A percentile compares a stretch with the other conserved stretches of the same genome.
These are phyloP conservation scores for Sinocyclocheilus rhinocerous DNA, from an alignment of 2,113 vertebrate genomes.

Conservation along the genomic window DNA sequence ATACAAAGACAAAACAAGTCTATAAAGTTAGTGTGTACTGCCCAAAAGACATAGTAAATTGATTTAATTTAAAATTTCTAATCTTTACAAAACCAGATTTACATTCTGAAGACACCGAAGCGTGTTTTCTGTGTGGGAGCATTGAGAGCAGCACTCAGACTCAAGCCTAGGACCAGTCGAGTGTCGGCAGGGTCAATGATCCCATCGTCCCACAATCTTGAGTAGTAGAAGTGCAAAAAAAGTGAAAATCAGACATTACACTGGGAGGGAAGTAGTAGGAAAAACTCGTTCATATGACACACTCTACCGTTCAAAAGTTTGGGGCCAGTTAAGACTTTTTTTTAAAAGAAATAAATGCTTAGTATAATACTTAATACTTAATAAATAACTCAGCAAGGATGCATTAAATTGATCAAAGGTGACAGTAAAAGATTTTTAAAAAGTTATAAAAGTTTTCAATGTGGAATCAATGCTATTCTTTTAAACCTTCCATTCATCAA, in stretches of 20 bases:
- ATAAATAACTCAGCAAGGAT: background rate
- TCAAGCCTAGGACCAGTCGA: constrained; percentile 91
- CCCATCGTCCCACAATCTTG: constrained; percentile 95
- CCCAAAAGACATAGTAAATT: background rate
- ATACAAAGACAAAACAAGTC: constrained; percentile 6
- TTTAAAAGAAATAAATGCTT: background rate
- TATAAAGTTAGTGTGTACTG: constrained; percentile 30
- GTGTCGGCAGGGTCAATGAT: constrained; percentile 97
- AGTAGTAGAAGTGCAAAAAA: constrained; percentile 25
- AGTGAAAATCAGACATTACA: background rate
- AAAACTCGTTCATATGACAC: background rate
- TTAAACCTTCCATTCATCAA: no score
- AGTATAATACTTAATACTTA: no score
- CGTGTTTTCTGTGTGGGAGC: constrained; percentile 86
- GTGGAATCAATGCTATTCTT: no score
- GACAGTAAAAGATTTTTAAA: no score
- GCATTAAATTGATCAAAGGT: background rate
- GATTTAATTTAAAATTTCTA: background rate
- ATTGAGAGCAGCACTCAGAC: constrained; percentile 90
- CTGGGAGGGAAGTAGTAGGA: background rate
- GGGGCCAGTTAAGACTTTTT: background rate
- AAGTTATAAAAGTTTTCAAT: no score
- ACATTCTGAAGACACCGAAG: constrained; percentile 96
- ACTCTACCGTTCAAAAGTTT: background rate
- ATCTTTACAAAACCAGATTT: constrained; percentile 49